These are phyloP conservation scores for Hermatobates lingyangjiaoensis DNA, from an alignment of 1,140 invertebrate genomes.

Conservation along the genomic window DNA sequence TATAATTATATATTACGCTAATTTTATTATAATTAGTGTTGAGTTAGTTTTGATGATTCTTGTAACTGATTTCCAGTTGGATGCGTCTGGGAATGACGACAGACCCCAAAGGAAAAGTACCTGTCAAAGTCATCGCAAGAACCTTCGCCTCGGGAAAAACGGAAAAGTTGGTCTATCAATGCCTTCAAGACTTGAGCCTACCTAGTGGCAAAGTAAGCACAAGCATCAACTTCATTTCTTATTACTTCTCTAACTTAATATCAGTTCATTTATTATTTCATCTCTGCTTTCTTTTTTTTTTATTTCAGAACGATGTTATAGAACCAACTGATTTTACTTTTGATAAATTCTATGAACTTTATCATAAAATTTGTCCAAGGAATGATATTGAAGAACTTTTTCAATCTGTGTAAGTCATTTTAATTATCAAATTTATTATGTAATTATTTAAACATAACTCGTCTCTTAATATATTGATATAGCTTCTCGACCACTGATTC, in stretches of 20 bases:
- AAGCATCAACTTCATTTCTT: no score
- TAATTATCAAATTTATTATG: not conserved
- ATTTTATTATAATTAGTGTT: no score
- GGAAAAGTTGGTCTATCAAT: slow-evolving; percentile 95
- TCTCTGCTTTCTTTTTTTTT: slow-evolving; percentile 8
- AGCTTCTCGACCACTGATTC: no score
- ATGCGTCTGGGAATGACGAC: slow-evolving; percentile 85
- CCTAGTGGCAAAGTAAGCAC: slow-evolving; percentile 85
- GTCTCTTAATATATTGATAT: no score
- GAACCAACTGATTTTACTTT: slow-evolving; percentile 91
- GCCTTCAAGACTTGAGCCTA: slow-evolving; percentile 77
- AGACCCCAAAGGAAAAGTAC: slow-evolving; percentile 87
- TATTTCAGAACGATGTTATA: slow-evolving; percentile 69
- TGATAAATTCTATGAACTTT: slow-evolving; percentile 95
- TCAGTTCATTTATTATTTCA: not conserved
- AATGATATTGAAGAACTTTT: slow-evolving; percentile 98
- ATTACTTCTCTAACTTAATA: not conserved
- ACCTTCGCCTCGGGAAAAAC: slow-evolving; percentile 97
- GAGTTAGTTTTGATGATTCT: no score
- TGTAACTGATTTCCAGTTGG: slow-evolving; percentile 76
- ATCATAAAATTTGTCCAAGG: slow-evolving; percentile 97
- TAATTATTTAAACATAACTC: no score
- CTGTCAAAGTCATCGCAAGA: slow-evolving; percentile 86
- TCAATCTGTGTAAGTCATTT: slow-evolving; percentile 71
- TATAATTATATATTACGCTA: no score